phyloP scores from a whole-genome alignment of 1,140 invertebrate species.

The Drosophila bipectinata region DNA sequence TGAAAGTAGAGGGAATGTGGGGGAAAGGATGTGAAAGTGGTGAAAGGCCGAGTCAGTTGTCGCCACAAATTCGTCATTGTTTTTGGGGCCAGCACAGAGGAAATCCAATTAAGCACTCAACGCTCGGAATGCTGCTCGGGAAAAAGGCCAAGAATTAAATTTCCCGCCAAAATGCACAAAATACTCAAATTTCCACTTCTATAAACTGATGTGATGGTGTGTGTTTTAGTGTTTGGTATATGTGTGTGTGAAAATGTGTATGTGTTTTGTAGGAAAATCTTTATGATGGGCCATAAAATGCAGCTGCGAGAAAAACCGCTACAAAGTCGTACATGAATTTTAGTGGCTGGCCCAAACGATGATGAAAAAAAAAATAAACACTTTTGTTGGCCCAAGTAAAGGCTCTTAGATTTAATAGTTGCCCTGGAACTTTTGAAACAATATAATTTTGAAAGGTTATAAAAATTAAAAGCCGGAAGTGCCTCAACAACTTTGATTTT shows the following conservation, averaged over 20 bases:
- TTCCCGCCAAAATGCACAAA: constrained; percentile 20
- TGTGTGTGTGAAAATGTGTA: background rate
- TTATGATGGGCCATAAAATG: constrained; percentile 33
- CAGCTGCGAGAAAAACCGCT: constrained; percentile 15
- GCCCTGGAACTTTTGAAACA: background rate
- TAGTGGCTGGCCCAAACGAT: background rate
- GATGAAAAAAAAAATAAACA: background rate
- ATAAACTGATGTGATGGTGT: background rate
- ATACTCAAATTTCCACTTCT: background rate
- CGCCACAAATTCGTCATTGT: constrained; percentile 29
- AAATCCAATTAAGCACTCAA: constrained; percentile 41
- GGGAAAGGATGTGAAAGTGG: background rate
- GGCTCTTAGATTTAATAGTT: background rate
- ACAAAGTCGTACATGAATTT: constrained; percentile 23
- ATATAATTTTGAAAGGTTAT: background rate
- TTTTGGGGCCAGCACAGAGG: constrained; percentile 9
- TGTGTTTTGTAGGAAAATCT: constrained; percentile 17
- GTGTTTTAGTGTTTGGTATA: background rate
- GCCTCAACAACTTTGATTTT: no score
- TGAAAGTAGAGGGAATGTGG: no score
- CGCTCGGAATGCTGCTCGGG: background rate
- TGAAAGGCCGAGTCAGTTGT: constrained; percentile 4
- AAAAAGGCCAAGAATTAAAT: background rate
- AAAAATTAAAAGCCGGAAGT: background rate
- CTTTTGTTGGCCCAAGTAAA: background rate